These are phyloP conservation scores for Penaeus chinensis DNA, from an alignment of 1,140 invertebrate species.

Conservation along the genomic window DNA sequence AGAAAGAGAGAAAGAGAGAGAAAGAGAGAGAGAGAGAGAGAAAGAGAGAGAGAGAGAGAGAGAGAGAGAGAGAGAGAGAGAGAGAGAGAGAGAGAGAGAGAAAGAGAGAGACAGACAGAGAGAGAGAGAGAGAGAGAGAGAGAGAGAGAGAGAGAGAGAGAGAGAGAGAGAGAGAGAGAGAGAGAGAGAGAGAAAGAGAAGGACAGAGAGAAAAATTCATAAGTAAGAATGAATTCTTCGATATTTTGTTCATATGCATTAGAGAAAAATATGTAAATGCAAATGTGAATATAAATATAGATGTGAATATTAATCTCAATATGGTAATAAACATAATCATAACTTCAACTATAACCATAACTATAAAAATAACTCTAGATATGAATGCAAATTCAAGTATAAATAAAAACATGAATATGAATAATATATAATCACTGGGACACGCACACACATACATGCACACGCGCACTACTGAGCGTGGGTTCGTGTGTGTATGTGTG, in stretches of 20 bases:
- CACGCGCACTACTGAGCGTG: background rate
- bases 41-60: background rate
- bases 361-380: no score
- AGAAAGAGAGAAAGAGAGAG: slow-evolving; percentile 5
- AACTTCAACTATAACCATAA: no score
- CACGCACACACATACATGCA: background rate
- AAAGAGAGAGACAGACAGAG: background rate
- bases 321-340: no score
- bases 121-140: background rate
- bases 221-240: no score
- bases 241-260: no score
- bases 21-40: background rate
- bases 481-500: background rate
- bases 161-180: background rate
- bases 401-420: slow-evolving; percentile 5
- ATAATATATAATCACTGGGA: background rate
- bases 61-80: slow-evolving; percentile 13
- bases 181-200: background rate
- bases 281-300: no score
- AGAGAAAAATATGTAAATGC: no score
- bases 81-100: slow-evolving; percentile 4
- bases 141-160: background rate
- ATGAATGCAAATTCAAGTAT: background rate
- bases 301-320: no score
- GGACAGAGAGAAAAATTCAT: background rate